Conservation (phyloP, 2,113 vertebrate genomes). For the Bubo bubo region DNA sequence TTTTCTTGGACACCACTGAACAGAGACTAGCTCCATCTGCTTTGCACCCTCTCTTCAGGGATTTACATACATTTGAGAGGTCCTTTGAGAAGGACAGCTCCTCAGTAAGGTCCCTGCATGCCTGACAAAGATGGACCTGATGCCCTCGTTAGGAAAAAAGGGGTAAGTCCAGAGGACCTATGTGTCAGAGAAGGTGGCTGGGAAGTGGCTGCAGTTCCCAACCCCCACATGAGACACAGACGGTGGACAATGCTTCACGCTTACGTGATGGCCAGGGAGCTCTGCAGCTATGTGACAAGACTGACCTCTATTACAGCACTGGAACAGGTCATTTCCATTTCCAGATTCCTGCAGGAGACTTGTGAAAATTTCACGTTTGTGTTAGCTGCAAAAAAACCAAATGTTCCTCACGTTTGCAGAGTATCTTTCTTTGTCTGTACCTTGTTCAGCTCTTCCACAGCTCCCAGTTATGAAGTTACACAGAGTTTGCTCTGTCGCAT, state of each 20-base stretch:
- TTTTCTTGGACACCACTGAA: background rate
- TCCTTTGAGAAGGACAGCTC: background rate
- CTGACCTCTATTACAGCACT: background rate
- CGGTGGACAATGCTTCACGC: background rate
- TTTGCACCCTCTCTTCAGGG: background rate
- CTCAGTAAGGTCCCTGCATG: background rate
- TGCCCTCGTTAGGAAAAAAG: background rate
- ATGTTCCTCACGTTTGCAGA: background rate
- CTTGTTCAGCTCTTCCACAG: background rate
- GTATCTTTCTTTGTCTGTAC: background rate
- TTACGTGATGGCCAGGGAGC: background rate
- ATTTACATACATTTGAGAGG: background rate
- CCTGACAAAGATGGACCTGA: background rate
- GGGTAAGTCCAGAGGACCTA: background rate
- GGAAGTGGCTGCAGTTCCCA: background rate
- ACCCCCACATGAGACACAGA: rapidly evolving
- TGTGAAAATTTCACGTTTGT: background rate
- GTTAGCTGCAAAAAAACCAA: background rate
- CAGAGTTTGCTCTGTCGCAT: background rate
- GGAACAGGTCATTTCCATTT: background rate
- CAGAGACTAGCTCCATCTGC: background rate
- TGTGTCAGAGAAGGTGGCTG: background rate
- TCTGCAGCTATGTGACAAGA: background rate
- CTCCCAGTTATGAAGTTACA: background rate
- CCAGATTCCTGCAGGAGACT: background rate